A percentile compares a stretch with the other conserved stretches of the same genome.
Conservation (phyloP, 2,113 vertebrate genomes). For the Tringa solitaria region DNA sequence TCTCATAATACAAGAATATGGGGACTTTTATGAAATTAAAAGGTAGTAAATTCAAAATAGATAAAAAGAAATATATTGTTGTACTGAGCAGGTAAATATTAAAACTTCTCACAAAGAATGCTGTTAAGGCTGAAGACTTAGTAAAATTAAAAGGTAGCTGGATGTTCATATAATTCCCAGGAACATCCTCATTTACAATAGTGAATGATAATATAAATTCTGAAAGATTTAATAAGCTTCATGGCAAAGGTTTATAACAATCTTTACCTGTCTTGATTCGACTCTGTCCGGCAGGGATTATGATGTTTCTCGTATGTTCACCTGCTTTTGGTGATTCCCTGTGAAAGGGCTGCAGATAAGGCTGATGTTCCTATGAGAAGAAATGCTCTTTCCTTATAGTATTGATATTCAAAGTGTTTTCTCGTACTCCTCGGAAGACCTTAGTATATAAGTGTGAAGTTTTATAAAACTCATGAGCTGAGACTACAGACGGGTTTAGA, state of each 20-base stretch:
- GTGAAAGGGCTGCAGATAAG: neutral
- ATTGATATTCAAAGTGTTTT: neutral
- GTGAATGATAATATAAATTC: neutral
- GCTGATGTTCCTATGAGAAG: neutral
- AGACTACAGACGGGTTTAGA: neutral
- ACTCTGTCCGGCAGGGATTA: neutral
- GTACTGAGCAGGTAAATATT: conserved; percentile 8
- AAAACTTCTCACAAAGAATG: neutral
- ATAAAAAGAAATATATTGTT: conserved; percentile 33
- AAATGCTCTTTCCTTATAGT: neutral
- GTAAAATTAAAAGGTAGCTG: neutral
- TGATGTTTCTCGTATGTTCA: neutral
- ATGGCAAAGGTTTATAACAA: neutral
- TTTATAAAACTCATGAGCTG: neutral
- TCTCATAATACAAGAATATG: conserved; percentile 14
- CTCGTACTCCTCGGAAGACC: neutral
- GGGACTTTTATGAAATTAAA: conserved; percentile 22
- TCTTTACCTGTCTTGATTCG: neutral
- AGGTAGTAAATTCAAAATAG: conserved; percentile 1
- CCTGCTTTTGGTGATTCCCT: neutral
- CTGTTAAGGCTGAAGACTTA: neutral
- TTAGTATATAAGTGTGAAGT: neutral
- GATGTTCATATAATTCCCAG: neutral
- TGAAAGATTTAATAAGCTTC: conserved; percentile 6
- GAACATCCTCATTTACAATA: neutral